phyloP scores from a whole-genome alignment of 2,113 vertebrate genomes.

The Callithrix jacchus region DNA sequence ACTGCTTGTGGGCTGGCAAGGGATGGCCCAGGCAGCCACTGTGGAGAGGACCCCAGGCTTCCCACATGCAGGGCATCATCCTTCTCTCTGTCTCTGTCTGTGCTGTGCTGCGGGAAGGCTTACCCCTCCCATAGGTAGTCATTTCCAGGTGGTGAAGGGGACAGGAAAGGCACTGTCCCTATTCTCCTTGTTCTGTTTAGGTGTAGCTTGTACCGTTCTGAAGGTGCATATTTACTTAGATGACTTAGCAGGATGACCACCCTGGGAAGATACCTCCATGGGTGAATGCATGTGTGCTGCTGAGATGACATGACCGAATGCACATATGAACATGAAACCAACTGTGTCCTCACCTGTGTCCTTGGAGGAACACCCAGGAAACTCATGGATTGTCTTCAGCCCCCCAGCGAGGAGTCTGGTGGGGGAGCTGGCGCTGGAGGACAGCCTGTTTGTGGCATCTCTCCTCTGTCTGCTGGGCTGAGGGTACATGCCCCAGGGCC shows the following conservation, averaged over 20 bases:
- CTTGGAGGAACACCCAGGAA: background rate
- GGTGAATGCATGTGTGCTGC: background rate
- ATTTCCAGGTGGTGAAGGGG: background rate
- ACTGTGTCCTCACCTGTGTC: background rate
- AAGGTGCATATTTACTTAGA: background rate
- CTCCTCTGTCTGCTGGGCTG: background rate
- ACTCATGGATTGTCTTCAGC: background rate
- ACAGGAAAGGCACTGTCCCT: background rate
- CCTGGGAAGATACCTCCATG: background rate
- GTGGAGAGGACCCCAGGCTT: accelerated
- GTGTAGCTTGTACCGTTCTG: background rate
- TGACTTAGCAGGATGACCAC: background rate
- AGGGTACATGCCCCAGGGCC: background rate
- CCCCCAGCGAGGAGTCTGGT: accelerated
- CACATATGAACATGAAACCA: background rate
- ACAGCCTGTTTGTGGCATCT: background rate
- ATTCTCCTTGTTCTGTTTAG: background rate
- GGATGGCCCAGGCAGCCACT: accelerated
- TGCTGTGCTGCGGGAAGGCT: background rate
- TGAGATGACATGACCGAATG: background rate
- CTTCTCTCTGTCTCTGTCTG: background rate
- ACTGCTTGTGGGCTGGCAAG: background rate
- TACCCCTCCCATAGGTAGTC: background rate
- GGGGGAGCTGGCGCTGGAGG: background rate
- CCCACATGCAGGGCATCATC: accelerated